These are phyloP conservation scores for Anguilla obscura DNA, from an alignment of 2,797 vertebrate genomes.

Conservation along the genomic window DNA sequence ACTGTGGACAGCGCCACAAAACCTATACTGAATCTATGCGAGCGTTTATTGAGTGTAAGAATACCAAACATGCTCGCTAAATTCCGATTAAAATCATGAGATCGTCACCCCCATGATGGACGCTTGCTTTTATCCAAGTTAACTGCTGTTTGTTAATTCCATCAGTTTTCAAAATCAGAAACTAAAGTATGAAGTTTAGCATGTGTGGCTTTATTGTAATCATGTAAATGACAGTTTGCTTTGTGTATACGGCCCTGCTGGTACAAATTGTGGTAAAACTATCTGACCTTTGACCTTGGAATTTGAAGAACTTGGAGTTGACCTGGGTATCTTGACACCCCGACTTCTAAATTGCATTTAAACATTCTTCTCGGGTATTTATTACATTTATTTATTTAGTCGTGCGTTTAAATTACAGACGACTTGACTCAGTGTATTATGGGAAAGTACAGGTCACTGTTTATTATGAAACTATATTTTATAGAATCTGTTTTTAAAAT, in stretches of 20 bases:
- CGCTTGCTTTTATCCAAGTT: background rate
- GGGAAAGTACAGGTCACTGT: background rate
- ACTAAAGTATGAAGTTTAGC: background rate
- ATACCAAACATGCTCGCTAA: slow-evolving; percentile 54
- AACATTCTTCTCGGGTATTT: slow-evolving; percentile 53
- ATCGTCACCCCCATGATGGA: slow-evolving; percentile 40
- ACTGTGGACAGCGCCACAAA: slow-evolving; percentile 44
- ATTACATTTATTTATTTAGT: slow-evolving; percentile 23
- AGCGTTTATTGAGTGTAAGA: slow-evolving; percentile 40
- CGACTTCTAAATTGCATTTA: slow-evolving; percentile 24
- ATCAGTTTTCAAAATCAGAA: background rate
- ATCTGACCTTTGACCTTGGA: slow-evolving; percentile 63
- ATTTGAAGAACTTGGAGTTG: slow-evolving; percentile 46
- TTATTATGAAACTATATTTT: background rate
- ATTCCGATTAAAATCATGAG: slow-evolving; percentile 51
- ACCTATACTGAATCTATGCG: slow-evolving; percentile 50
- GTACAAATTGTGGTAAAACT: slow-evolving; percentile 53
- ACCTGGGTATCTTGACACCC: slow-evolving; percentile 58
- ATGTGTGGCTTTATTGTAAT: background rate
- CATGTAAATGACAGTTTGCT: background rate
- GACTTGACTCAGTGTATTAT: background rate
- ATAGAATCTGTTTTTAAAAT: background rate
- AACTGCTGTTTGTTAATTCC: background rate
- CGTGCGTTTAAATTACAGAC: background rate
- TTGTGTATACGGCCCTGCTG: slow-evolving; percentile 47